Conservation (phyloP, 30 jellyfish, hydroid and myxozoan genomes). For the Cassiopea andromeda region DNA sequence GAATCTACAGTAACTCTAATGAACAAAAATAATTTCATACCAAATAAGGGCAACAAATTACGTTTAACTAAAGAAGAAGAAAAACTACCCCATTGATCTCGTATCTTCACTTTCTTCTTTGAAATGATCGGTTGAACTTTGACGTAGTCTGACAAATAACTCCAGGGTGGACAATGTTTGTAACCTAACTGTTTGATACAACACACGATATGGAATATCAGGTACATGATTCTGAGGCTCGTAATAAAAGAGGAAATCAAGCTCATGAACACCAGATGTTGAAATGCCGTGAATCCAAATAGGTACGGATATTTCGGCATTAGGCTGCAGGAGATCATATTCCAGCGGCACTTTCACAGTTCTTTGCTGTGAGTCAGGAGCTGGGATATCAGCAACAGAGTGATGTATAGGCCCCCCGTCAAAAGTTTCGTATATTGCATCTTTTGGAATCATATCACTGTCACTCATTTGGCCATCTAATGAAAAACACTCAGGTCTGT, state of each 20-base stretch:
- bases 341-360: constrained; percentile 73
- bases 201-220: constrained; percentile 75
- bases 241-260: constrained; percentile 83
- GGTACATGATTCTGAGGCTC: constrained; percentile 70
- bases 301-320: constrained; percentile 73
- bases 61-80: not conserved
- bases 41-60: not conserved
- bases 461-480: constrained; percentile 42
- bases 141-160: constrained; percentile 49
- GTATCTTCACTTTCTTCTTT: constrained; percentile 1
- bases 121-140: constrained; percentile 32
- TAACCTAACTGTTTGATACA: constrained; percentile 84
- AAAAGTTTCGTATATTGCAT: constrained; percentile 33
- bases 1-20: no score
- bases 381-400: constrained; percentile 35
- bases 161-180: constrained; percentile 86
- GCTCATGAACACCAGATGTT: constrained; percentile 91
- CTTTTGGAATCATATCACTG: constrained; percentile 44
- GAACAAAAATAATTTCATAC: no score
- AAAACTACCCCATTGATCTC: not conserved
- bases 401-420: constrained; percentile 48
- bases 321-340: constrained; percentile 65
- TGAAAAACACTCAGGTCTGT: constrained; percentile 65
- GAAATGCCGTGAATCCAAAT: constrained; percentile 76
- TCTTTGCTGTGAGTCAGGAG: not conserved